Evolutionary conservation across 1,140 invertebrate genomes (phyloP), one percentile per base, ranked within the genome.

Genomic region (Acromyrmex charruanus): DNA sequence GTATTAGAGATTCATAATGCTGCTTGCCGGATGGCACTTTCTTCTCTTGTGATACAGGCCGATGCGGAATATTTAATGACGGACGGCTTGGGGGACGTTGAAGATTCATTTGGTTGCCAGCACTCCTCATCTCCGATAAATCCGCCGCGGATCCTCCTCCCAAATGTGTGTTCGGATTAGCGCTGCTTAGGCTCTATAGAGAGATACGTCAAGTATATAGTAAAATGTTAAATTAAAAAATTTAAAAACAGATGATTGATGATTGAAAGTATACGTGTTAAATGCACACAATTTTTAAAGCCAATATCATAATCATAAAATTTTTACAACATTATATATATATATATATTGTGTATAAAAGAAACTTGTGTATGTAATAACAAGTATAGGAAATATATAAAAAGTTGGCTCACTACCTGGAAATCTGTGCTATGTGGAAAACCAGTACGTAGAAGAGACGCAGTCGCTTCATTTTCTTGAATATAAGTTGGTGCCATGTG

Each of bases 31-130:
- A 91, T 12, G 93, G 89, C 63, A 91, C 90, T 90, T 95, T 94
- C 44, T 94, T 94, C 68, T 94, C 93, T 90, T 94, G 94, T 4
- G 92, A 92, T 63, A 91, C 91, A 84, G 94, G 93, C 86, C 94
- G 92, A 93, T 95, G 94, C 55, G 94, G 94, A 91, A 95, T 95
- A 94, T 95, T 95, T 69, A 95, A 89, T 53, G 94, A 95, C 69
- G 94, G 94, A 92, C 94, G 94, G 92, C 94, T 95, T 53, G 94
- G 94, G 87, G 94, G 94, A 91, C 94, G 94, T 88, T 95, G 94
- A 71, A 94, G 90, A 91, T 93, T 95, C 84, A 95, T 91, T 86
- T 95, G 94, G 68, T 94, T 95, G 4, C 93, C 92, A 80, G 90
- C 91, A 86, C 87, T 87, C 53, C 94, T 91, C 28, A 95, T 93